Percentiles rank a stretch among this genome's conserved stretches.
Conservation (phyloP, 2,113 vertebrate genomes). For the Ramphastos sulfuratus region DNA sequence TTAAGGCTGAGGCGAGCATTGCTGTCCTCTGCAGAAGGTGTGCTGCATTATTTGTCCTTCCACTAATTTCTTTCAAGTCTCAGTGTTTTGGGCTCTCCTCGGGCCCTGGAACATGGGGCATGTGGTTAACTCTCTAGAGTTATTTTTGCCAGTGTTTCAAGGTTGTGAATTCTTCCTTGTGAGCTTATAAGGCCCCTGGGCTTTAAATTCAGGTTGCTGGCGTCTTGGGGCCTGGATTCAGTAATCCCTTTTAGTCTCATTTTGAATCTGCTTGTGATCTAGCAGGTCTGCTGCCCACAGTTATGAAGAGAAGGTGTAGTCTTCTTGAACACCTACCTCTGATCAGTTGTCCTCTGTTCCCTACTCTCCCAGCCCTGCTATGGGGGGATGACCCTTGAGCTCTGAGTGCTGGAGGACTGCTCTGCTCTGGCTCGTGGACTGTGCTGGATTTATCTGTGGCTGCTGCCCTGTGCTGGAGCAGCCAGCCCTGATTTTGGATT, state of each 20-base stretch:
- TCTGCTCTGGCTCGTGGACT: background rate
- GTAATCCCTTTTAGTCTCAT: background rate
- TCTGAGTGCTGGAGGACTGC: background rate
- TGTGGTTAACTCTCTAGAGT: background rate
- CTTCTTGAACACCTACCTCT: background rate
- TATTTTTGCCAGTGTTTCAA: background rate
- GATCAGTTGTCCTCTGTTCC: fast-evolving
- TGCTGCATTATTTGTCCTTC: background rate
- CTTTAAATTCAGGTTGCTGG: background rate
- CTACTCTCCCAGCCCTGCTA: background rate
- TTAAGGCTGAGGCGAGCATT: background rate
- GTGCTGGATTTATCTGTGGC: background rate
- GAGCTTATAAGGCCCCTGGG: background rate
- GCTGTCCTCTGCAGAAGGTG: background rate
- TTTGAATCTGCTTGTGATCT: background rate
- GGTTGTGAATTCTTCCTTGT: background rate
- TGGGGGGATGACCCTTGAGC: background rate
- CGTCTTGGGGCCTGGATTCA: background rate
- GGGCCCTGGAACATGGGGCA: background rate
- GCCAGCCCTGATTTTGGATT: background rate
- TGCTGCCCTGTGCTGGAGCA: background rate
- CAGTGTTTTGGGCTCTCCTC: background rate
- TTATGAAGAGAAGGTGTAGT: background rate
- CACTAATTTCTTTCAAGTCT: background rate
- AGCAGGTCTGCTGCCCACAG: background rate